A percentile compares a stretch with the other conserved stretches of the same genome.
Evolutionary conservation across 1,140 invertebrate genomes (phyloP).

Genomic region (Sogatella furcifera): DNA sequence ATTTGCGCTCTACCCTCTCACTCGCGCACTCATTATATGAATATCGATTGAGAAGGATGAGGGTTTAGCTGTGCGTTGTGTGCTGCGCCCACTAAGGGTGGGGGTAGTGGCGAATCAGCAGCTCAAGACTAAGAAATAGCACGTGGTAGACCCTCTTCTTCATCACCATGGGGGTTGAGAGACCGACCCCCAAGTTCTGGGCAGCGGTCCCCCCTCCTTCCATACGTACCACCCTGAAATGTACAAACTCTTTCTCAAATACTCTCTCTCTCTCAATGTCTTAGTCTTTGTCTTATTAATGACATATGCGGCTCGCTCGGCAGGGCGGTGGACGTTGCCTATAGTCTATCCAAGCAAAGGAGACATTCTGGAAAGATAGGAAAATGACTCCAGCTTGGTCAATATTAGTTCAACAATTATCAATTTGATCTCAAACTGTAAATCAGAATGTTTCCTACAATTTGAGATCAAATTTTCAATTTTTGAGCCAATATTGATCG

Average conservation of each 20-base stretch:
- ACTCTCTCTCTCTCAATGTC: not conserved
- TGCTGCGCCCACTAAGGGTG: not conserved
- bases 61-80: slow-evolving; percentile 1
- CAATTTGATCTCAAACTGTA: no score
- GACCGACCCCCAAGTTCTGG: not conserved
- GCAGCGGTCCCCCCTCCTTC: not conserved
- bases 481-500: no score
- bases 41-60: slow-evolving; percentile 17
- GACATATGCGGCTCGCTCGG: no score
- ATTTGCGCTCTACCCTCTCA: slow-evolving; percentile 4
- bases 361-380: no score
- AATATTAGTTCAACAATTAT: no score
- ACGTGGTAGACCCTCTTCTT: slow-evolving; percentile 4
- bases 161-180: no score
- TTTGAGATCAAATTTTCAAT: no score
- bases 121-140: slow-evolving; percentile 14
- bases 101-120: not conserved
- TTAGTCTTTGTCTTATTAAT: slow-evolving; percentile 15
- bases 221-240: not conserved
- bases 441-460: no score
- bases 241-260: not conserved
- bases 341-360: no score
- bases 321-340: slow-evolving; percentile 3
- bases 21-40: slow-evolving; percentile 17
- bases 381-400: no score